Evolutionary conservation across 2,113 vertebrate species (phyloP).

Genomic region (Rhegmatorhina hoffmannsi): DNA sequence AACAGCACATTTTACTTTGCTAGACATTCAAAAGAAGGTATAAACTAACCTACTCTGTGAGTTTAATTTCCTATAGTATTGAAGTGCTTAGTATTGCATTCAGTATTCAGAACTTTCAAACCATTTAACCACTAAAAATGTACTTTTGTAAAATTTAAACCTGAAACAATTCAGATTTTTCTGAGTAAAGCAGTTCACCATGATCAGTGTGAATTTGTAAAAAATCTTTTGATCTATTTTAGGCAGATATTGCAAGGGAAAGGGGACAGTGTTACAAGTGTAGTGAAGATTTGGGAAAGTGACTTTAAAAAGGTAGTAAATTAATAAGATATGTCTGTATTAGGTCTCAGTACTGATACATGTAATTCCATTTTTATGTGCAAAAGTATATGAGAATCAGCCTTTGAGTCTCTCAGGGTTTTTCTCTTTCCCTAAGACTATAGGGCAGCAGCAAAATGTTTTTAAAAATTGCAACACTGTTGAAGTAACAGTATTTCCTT

Average conservation of each 20-base stretch:
- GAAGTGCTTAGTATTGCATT: neutral
- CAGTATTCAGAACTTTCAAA: neutral
- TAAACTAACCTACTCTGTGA: neutral
- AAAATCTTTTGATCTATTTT: neutral
- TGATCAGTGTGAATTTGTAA: neutral
- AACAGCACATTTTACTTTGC: neutral
- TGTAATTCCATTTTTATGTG: neutral
- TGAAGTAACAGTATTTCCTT: neutral
- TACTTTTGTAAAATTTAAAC: neutral
- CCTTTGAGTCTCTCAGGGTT: neutral
- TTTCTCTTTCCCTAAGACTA: neutral
- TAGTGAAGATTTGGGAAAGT: neutral
- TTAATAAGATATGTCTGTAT: neutral
- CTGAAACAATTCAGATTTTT: neutral
- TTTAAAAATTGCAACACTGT: neutral
- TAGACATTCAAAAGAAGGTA: neutral
- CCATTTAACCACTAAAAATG: neutral
- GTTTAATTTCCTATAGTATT: neutral
- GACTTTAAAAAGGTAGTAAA: neutral
- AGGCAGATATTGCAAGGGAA: neutral
- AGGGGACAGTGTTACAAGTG: neutral
- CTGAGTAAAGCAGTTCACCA: neutral
- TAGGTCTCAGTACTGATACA: neutral
- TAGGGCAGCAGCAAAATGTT: neutral
- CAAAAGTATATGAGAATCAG: neutral